Base-by-base conservation (phyloP, 2,888 invertebrate genomes). In the Protodeltote pygarga region DNA sequence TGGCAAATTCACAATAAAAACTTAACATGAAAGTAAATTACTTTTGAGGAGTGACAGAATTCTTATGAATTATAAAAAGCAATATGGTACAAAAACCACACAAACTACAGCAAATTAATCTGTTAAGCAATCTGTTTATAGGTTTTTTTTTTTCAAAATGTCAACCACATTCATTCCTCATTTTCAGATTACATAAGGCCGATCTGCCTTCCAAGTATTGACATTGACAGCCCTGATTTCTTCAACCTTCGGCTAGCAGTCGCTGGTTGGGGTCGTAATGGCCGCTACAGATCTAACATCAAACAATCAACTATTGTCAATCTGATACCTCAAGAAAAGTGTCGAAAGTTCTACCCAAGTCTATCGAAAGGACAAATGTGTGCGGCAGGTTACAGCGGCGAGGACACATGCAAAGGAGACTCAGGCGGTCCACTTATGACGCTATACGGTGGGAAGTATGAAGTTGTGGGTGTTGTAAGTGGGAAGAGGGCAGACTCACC, bases 371-470 rank as follows among this genome's bases (percentile, higher is more conserved):
- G 77, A 1, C 89, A 89, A 57, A 47, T 91, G n/a, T 91, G 90
- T 62, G 91, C 91, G 3, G 86, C 83, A 4, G 90, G 89, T 0
- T 79, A 83, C 19, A 82, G 74, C 0, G 89, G 90, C 0, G 79
- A 89, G 54, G 92, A 91, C 46, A 88, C 91, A 3, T 91, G 92
- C 57, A 89, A 88, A 69, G 92, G 91, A 1, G 91, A 91, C 61
- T 92, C 91, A 1, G 91, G 91, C 11, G 90, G 90, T 3, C 91
- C 91, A 1, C 65, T 91, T 13, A 92, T 92, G 91, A 82, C 83
- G 65, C 21, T 85, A 11, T 85, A 85, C 44, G 75, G 79, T 40
- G 85, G 82, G 11, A 85, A 75, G 49, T 89, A 88, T 65, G 86
- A 79, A 63, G 75, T 88, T 2, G 81, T 85, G 2, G 92, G 92